Evolutionary conservation across 2,113 vertebrate genomes (phyloP), one percentile per base, ranked within the genome.

Genomic region (Lagopus muta): DNA sequence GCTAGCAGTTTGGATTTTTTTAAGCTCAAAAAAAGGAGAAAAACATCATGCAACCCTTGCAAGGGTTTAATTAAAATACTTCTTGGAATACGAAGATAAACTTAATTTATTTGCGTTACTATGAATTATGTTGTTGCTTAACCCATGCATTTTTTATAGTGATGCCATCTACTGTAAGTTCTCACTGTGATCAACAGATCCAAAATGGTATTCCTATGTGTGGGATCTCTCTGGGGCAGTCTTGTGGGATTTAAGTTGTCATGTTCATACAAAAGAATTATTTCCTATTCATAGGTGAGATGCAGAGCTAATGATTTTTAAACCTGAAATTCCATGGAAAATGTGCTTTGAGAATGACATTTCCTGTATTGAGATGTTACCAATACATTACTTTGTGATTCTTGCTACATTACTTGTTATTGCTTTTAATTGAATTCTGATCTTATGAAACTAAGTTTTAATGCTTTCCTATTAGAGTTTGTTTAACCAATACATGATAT

Each of bases 1-100:
- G 69, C 32, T 83, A 76, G 82, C 19, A 77, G 11, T 76, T 82
- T 70, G 34, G 22, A 74, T 76, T 83, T 76, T 83, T 85, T 47
- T 64, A 60, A 60, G 45, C 12, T 80, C 16, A 43, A 67, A 69
- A 27, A 82, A 45, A 58, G 52, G 13, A 34, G n/a, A 66, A 64
- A 47, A 7, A 10, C 27, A 8, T 86, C 19, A 28, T 21, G 50
- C 25, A 85, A 70, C 48, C 27, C 15, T 13, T 88, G 18, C 25
- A 70, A 66, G 47, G 9, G 57, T 73, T 40, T 88, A 66, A 8
- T 27, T 80, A 25, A 86, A 70, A 27, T 82, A 79, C 70, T 7
- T 73, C 12, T 5, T 36, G 6, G 10, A 80, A 30, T 52, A 70
- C 32, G 66, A 73, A 74, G 40, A 19, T 62, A 24, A 17, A 18